A percentile compares a stretch with the other conserved stretches of the same genome.
Conservation (phyloP, 2,888 invertebrate genomes). For the Aphidoletes aphidimyza region DNA sequence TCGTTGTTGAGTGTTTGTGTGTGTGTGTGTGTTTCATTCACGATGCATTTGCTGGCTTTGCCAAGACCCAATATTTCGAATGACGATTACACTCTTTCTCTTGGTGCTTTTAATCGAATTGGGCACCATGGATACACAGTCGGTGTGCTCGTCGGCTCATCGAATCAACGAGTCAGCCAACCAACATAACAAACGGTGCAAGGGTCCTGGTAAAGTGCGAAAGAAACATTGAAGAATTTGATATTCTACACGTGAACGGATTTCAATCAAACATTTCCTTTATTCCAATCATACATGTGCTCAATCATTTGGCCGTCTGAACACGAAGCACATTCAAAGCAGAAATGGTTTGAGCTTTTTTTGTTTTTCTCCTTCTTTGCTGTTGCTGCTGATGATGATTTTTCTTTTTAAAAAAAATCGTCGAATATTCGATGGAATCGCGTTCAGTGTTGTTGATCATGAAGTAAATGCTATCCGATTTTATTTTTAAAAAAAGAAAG, state of each 20-base stretch:
- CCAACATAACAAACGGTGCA: too few species aligned
- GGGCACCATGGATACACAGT: not conserved
- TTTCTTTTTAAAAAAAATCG: too few species aligned
- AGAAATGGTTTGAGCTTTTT: not conserved
- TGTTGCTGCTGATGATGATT: too few species aligned
- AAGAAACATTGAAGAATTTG: slow-evolving; percentile 10
- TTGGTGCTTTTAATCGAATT: slow-evolving; percentile 41
- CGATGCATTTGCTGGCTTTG: too few species aligned
- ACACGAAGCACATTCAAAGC: not conserved
- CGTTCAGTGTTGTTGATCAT: too few species aligned
- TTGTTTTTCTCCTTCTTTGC: too few species aligned
- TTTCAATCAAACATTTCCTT: slow-evolving; percentile 39
- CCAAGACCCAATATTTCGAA: not conserved
- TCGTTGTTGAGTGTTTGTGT: too few species aligned
- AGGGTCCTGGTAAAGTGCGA: slow-evolving; percentile 24
- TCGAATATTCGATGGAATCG: too few species aligned
- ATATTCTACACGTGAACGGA: not conserved
- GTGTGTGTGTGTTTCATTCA: too few species aligned
- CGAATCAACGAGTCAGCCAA: not conserved
- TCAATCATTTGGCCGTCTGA: not conserved
- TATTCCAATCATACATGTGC: slow-evolving; percentile 46
- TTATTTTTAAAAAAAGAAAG: too few species aligned
- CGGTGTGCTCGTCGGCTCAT: not conserved
- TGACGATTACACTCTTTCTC: not conserved
- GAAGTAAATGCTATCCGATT: too few species aligned